phyloP scores from a whole-genome alignment of 1,140 invertebrate genomes.

The Bathynomus jamesi region DNA sequence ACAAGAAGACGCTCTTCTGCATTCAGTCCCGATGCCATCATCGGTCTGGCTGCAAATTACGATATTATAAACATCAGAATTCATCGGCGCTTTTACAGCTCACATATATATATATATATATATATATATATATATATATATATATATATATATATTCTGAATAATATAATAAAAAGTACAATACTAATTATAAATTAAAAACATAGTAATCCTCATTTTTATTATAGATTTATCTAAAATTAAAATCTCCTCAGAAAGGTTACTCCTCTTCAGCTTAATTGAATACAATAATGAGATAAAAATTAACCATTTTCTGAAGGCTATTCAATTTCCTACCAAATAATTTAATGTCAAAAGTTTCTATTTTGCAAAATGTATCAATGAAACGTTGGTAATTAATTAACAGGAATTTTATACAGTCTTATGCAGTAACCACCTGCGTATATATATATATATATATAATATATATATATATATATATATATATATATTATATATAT shows the following conservation, averaged over 20 bases:
- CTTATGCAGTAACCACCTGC: neutral
- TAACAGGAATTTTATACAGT: neutral
- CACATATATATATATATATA: neutral
- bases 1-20: too few relatives aligned
- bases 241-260: neutral
- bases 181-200: neutral
- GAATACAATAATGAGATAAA: neutral
- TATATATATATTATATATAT: neutral
- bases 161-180: neutral
- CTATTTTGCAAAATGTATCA: too few relatives aligned
- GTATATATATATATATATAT: neutral
- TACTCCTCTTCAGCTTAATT: neutral
- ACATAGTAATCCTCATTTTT: too few relatives aligned
- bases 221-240: conserved; percentile 2
- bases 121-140: neutral
- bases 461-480: neutral
- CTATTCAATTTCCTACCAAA: neutral
- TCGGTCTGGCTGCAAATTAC: too few relatives aligned
- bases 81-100: too few relatives aligned
- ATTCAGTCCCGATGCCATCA: too few relatives aligned
- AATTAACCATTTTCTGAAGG: neutral
- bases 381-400: too few relatives aligned
- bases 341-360: conserved; percentile 1
- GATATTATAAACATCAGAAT: neutral
- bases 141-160: neutral